These are phyloP conservation scores for Helobdella robusta DNA, from an alignment of 2,888 invertebrate genomes.

Conservation along the genomic window DNA sequence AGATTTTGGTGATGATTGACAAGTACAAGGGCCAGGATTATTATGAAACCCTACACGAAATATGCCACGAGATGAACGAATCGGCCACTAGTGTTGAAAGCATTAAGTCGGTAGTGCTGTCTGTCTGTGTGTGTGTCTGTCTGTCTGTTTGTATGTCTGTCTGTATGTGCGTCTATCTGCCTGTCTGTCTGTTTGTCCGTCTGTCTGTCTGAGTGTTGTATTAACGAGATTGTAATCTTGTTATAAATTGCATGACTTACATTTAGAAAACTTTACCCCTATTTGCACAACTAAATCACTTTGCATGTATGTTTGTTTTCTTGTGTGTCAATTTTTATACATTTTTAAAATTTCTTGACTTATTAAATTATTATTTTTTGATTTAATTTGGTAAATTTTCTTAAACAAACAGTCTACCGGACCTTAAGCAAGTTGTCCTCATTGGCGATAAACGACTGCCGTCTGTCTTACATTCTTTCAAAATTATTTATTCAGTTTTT, in stretches of 20 bases:
- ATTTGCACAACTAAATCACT: not conserved
- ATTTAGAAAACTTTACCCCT: too few relatives aligned
- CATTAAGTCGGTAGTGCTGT: too few relatives aligned
- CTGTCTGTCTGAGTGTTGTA: too few relatives aligned
- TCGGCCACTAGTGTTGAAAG: not conserved
- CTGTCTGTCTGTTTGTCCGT: too few relatives aligned
- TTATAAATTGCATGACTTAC: too few relatives aligned
- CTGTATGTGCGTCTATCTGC: too few relatives aligned
- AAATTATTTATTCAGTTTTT: not conserved
- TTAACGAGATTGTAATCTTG: not conserved
- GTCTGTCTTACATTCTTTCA: slow-evolving; percentile 50
- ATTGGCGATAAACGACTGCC: slow-evolving; percentile 51
- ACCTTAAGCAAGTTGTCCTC: slow-evolving; percentile 57
- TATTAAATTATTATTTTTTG: not conserved
- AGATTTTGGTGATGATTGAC: slow-evolving; percentile 60
- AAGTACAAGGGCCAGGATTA: slow-evolving; percentile 60
- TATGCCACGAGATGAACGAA: slow-evolving; percentile 55
- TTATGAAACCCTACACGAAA: slow-evolving; percentile 57
- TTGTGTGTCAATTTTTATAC: not conserved
- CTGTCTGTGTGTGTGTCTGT: too few relatives aligned
- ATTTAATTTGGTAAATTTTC: not conserved
- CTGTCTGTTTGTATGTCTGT: too few relatives aligned
- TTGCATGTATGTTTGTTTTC: not conserved
- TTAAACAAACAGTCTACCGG: slow-evolving; percentile 42
- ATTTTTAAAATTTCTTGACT: not conserved